Base-by-base conservation (phyloP, 2,113 vertebrate genomes). In the Eubucco bourcierii region DNA sequence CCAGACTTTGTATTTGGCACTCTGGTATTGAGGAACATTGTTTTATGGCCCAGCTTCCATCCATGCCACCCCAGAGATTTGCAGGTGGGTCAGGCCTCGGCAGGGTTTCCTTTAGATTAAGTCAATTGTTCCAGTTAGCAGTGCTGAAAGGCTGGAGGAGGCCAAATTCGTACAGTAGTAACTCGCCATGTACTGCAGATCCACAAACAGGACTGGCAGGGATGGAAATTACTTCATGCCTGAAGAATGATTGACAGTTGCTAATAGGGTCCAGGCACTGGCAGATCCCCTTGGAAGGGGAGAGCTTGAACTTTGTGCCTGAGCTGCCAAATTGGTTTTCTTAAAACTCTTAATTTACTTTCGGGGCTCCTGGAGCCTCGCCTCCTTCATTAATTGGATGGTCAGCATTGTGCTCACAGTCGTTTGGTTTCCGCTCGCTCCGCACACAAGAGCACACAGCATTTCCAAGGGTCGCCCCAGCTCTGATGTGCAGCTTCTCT, bases 331-430 rank as follows among this genome's bases (percentile, higher is more conserved):
- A 91, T 89, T 84, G 75, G 34, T 87, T 96, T 95, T 87, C 88
- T 95, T 94, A 87, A 95, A 95, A 80, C 83, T 93, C 91, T 88
- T 95, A 47, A 95, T 94, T 89, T 89, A 88, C 74, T 89, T 92
- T 75, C 1, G 21, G 73, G 18, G 60, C 85, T 94, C 50, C 39
- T 56, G 66, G 37, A 87, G 63, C 80, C 87, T 90, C 1, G n/a
- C 83, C 90, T 65, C 25, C 61, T 71, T 58, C 44, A 15, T 87
- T 93, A 96, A 83, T 93, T 91, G 93, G 90, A 68, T 41, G 89
- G 58, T 39, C 58, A 75, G 63, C 31, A 37, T n/a, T 88, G 87
- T 90, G 80, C 58, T 65, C 10, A 1, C 11, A 7, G 82, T 79
- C 6, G 0, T 70, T 80, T 66, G 55, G 75, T 94, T 94, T 95